A percentile compares a stretch with the other conserved stretches of the same genome.
Evolutionary conservation across 2,888 invertebrate genomes (phyloP).

Genomic region (Bursaphelenchus okinawaensis): DNA sequence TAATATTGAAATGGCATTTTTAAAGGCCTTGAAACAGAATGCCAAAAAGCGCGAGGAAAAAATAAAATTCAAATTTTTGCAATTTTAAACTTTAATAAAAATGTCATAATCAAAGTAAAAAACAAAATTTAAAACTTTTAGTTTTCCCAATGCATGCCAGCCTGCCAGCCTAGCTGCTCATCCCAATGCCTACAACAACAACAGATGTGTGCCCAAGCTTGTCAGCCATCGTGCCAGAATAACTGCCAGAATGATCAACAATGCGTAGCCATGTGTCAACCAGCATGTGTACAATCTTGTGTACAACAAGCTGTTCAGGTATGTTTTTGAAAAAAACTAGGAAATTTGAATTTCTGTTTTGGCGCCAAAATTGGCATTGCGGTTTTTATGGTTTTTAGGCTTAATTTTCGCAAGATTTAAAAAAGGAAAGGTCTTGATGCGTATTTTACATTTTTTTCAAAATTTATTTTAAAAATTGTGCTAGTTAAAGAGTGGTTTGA

Average conservation of each 20-base stretch:
- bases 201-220: slow-evolving; percentile 33
- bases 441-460: neutral
- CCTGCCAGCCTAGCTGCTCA: slow-evolving; percentile 28
- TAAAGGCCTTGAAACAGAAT: no score
- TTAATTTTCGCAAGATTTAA: no score
- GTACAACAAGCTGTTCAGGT: slow-evolving; percentile 24
- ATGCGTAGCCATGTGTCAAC: slow-evolving; percentile 25
- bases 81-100: neutral
- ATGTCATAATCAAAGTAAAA: neutral
- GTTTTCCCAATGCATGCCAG: neutral
- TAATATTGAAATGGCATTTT: no score
- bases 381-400: no score
- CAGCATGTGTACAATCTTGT: slow-evolving; percentile 26
- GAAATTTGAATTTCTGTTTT: neutral
- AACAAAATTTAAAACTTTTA: neutral
- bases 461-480: no score
- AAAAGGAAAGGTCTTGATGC: neutral
- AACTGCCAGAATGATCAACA: slow-evolving; percentile 38
- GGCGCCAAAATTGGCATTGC: no score
- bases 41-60: no score
- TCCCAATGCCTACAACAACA: slow-evolving; percentile 44
- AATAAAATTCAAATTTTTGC: no score
- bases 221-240: slow-evolving; percentile 44
- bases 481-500: no score
- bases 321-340: no score